Evolutionary conservation across 1,140 invertebrate genomes (phyloP).

Genomic region (Mercenaria mercenaria): DNA sequence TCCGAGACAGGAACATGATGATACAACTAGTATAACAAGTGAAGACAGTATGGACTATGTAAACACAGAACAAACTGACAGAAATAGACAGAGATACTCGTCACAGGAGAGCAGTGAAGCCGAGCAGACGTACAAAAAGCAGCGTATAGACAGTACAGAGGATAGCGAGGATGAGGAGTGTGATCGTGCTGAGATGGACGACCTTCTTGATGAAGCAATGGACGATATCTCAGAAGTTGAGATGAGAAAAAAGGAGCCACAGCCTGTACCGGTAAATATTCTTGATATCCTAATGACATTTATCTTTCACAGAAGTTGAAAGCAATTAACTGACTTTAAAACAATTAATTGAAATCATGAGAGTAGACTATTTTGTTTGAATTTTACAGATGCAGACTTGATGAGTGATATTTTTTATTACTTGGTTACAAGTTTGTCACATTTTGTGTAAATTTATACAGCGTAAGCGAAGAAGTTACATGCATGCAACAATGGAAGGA

Average conservation of each 20-base stretch:
- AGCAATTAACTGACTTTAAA: no score
- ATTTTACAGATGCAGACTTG: no score
- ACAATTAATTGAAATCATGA: no score
- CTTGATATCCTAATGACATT: background rate
- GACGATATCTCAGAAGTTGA: constrained; percentile 72
- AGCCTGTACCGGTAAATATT: constrained; percentile 71
- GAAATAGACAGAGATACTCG: background rate
- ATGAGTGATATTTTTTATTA: no score
- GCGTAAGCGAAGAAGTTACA: constrained; percentile 76
- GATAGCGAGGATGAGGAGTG: constrained; percentile 74
- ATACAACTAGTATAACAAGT: constrained; percentile 47
- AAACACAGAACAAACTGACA: background rate
- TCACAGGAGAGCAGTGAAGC: constrained; percentile 10
- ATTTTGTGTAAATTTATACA: constrained; percentile 44
- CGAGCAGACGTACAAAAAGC: constrained; percentile 20
- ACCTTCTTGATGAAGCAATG: constrained; percentile 84
- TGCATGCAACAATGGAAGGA: constrained; percentile 67
- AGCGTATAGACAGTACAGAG: constrained; percentile 17
- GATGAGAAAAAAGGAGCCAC: constrained; percentile 61
- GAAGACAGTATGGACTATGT: constrained; percentile 59
- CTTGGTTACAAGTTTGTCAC: no score
- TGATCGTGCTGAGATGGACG: constrained; percentile 79
- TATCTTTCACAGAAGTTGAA: no score
- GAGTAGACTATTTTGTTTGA: no score
- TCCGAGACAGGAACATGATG: constrained; percentile 45